Percentiles rank a stretch among this genome's conserved stretches.
These are phyloP conservation scores for Drepanosiphum platanoidis DNA, from an alignment of 2,888 invertebrate species.

Conservation along the genomic window DNA sequence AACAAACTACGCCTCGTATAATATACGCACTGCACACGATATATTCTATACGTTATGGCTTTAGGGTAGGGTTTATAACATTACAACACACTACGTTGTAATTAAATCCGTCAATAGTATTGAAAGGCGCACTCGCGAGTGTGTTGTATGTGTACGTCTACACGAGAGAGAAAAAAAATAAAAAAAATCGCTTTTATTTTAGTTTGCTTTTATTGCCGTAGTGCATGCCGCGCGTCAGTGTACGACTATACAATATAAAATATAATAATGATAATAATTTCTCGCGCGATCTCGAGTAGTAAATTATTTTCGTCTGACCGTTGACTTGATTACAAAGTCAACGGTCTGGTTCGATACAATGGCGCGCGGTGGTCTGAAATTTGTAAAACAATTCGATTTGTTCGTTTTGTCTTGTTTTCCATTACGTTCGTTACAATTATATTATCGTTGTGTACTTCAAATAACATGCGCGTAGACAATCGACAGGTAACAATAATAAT, in stretches of 20 bases:
- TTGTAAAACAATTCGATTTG: conserved; percentile 27
- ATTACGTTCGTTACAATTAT: not conserved
- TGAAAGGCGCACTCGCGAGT: conserved; percentile 41
- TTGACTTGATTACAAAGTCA: not conserved
- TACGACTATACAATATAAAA: conserved; percentile 5
- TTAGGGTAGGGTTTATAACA: conserved; percentile 44
- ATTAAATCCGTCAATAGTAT: conserved; percentile 49
- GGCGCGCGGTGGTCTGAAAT: conserved; percentile 8
- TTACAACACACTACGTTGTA: conserved; percentile 55
- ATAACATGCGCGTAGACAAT: too few relatives aligned
- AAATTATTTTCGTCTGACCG: conserved; percentile 11
- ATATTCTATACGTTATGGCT: conserved; percentile 7
- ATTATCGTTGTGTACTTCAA: too few relatives aligned
- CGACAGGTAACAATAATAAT: conserved; percentile 18
- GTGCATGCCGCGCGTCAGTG: not conserved
- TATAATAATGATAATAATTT: conserved; percentile 35
- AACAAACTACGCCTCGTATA: conserved; percentile 40
- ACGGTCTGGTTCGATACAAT: conserved; percentile 2
- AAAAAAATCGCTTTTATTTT: conserved; percentile 48
- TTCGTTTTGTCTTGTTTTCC: conserved; percentile 27
- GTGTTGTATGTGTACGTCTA: too few relatives aligned
- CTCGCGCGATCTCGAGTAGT: conserved; percentile 22
- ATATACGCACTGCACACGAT: not conserved
- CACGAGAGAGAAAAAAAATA: too few relatives aligned
- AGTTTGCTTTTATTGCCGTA: not conserved